Evolutionary conservation across 2,113 vertebrate genomes (phyloP).

Genomic region (Microcebus tavaratra): DNA sequence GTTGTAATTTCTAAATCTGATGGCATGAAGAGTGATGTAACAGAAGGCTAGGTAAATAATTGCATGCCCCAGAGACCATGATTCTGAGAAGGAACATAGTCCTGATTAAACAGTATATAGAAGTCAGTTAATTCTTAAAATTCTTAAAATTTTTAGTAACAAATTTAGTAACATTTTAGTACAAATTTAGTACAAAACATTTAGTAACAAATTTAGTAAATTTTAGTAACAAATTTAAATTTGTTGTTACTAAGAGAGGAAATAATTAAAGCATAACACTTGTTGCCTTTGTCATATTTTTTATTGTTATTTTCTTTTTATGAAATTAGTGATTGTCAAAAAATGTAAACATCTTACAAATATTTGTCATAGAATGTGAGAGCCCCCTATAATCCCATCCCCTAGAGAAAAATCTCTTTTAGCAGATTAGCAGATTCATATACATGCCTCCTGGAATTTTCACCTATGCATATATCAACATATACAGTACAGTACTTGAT

Average conservation of each 20-base stretch:
- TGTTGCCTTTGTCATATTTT: background rate
- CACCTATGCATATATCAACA: background rate
- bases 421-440: background rate
- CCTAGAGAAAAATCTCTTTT: background rate
- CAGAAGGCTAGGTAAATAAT: background rate
- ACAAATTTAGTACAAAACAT: too few relatives aligned
- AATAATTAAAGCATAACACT: background rate
- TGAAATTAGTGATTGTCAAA: background rate
- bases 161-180: too few relatives aligned
- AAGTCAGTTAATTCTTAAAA: too few relatives aligned
- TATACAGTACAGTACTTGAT: background rate
- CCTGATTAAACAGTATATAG: background rate
- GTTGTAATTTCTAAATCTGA: conserved; percentile 7
- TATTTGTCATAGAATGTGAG: background rate
- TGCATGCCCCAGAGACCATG: background rate
- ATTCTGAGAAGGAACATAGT: background rate
- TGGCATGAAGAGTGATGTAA: background rate
- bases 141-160: too few relatives aligned
- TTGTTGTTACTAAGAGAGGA: background rate
- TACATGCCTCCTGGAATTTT: too few relatives aligned
- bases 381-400: background rate
- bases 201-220: too few relatives aligned
- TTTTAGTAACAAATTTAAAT: too few relatives aligned
- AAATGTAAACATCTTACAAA: background rate
- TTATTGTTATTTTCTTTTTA: background rate